A percentile compares a stretch with the other conserved stretches of the same genome.
Evolutionary conservation across 2,797 vertebrate species (phyloP).

Genomic region (Halcyon chelicuti): DNA sequence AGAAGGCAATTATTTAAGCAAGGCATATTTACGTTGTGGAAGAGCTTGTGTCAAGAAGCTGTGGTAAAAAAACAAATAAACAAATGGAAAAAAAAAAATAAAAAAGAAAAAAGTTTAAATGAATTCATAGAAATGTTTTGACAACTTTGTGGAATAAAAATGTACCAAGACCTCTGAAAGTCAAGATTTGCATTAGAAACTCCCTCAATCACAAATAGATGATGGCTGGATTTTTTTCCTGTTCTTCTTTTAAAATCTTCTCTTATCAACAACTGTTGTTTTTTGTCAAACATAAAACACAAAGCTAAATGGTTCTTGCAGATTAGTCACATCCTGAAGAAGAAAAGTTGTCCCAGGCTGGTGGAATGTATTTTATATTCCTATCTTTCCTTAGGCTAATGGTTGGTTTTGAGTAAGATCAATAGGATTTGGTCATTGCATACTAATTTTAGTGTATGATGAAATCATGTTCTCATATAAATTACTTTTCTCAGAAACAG

Average conservation of each 20-base stretch:
- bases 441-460: neutral
- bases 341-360: neutral
- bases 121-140: neutral
- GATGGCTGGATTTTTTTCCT: neutral
- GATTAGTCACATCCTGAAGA: neutral
- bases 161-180: neutral
- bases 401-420: neutral
- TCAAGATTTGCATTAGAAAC: neutral
- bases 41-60: neutral
- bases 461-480: neutral
- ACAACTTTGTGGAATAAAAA: neutral
- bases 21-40: neutral
- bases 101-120: neutral
- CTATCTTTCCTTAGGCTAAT: neutral
- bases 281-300: neutral
- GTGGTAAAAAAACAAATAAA: neutral
- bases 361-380: neutral
- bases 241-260: neutral
- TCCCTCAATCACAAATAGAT: neutral
- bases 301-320: neutral
- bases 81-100: neutral
- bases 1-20: neutral
- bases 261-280: neutral
- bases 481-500: neutral
- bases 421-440: neutral